Conservation (phyloP, 2,797 vertebrate genomes). For the Podarcis lilfordi region DNA sequence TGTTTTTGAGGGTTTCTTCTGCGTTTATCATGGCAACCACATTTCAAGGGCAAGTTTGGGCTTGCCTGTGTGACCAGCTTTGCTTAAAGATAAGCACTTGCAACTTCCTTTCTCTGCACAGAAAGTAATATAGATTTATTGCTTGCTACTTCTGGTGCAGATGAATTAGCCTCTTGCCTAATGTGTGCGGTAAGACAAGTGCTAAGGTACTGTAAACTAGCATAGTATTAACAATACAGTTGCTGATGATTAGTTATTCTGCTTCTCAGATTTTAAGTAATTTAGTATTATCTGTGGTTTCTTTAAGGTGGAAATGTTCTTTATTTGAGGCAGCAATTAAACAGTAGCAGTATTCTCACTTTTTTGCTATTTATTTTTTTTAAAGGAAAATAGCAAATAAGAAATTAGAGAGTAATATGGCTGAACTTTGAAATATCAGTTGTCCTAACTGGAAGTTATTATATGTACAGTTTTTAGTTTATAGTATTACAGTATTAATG, state of each 20-base stretch:
- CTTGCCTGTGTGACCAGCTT: slow-evolving; percentile 68
- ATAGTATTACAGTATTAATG: not conserved
- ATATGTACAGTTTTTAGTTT: not conserved
- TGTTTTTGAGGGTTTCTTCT: slow-evolving; percentile 36
- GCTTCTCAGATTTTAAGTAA: not conserved
- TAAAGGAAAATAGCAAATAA: not conserved
- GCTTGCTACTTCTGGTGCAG: not conserved
- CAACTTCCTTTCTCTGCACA: slow-evolving; percentile 33
- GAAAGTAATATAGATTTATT: slow-evolving; percentile 10
- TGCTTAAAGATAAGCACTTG: slow-evolving; percentile 15
- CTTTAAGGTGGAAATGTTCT: not conserved
- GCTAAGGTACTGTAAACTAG: not conserved
- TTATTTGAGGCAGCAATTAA: not conserved
- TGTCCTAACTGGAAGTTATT: not conserved
- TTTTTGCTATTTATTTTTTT: not conserved
- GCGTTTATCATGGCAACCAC: slow-evolving; percentile 67
- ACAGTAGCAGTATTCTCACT: not conserved
- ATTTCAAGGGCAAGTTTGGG: slow-evolving; percentile 69
- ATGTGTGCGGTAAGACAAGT: not conserved
- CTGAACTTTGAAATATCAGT: not conserved
- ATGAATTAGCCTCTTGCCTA: not conserved
- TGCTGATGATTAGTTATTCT: not conserved
- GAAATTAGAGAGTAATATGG: not conserved
- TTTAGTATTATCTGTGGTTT: not conserved
- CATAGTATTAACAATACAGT: not conserved